phyloP scores from a whole-genome alignment of 2,113 vertebrate species.

The Clarias macrocephalus region DNA sequence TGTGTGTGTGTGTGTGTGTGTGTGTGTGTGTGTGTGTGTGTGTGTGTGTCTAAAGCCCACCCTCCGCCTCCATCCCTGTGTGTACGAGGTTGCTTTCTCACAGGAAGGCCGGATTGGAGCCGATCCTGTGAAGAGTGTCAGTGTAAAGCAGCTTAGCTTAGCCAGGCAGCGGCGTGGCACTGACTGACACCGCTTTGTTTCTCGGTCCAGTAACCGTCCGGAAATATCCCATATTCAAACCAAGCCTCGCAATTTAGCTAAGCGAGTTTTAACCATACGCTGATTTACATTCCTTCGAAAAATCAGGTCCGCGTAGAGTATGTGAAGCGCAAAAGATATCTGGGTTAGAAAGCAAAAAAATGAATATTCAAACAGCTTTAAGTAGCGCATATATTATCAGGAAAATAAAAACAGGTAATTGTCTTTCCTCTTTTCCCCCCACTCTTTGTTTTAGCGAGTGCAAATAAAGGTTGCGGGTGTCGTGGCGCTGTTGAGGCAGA shows the following conservation, averaged over 20 bases:
- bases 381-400: slow-evolving; percentile 67
- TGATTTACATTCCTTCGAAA: not conserved
- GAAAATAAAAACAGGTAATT: slow-evolving; percentile 74
- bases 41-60: slow-evolving; percentile 15
- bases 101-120: slow-evolving; percentile 57
- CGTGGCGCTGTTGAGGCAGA: slow-evolving; percentile 64
- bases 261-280: slow-evolving; percentile 51
- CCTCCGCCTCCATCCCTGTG: slow-evolving; percentile 18
- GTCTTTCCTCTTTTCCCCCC: not conserved
- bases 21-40: slow-evolving; percentile 11
- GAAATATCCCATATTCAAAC: slow-evolving; percentile 76
- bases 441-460: slow-evolving; percentile 65
- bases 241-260: slow-evolving; percentile 66
- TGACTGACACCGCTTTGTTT: slow-evolving; percentile 73
- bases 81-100: slow-evolving; percentile 28
- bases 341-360: slow-evolving; percentile 30
- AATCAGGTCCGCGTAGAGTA: not conserved
- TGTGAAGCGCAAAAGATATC: slow-evolving; percentile 29
- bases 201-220: slow-evolving; percentile 71
- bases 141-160: slow-evolving; percentile 81
- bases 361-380: slow-evolving; percentile 62
- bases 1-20: slow-evolving; percentile 10
- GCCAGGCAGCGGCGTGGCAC: slow-evolving; percentile 76
- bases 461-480: slow-evolving; percentile 79
- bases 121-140: slow-evolving; percentile 65